Base-by-base conservation (phyloP, 2,888 invertebrate species). In the Quadriops clusia region DNA sequence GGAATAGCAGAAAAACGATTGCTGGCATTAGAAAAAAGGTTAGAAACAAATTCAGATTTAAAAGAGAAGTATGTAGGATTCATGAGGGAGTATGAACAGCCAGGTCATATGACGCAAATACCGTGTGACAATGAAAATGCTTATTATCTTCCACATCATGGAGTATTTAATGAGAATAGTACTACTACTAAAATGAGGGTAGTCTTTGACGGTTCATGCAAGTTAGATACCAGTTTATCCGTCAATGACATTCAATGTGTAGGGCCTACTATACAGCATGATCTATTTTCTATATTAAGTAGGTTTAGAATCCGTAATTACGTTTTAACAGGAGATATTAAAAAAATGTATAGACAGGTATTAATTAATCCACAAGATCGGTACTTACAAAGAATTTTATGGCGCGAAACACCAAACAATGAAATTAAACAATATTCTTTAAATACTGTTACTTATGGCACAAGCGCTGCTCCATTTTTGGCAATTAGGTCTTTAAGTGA, bases 311-410 rank as follows among this genome's bases (percentile, higher is more conserved):
- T 22, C 23, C 37, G 44, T 26, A 28, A 25, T 9, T 35, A 24
- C 34, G 42, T 42, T 6, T n/a, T 47, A 3, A 34, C 33, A 5
- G 42, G 44, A 5, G 47, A 48, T 28, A 37, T 45, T 11, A 34
- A 25, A 7, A 45, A 46, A 34, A 45, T 45, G 44, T 46, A 42
- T 24, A 22, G 45, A 4, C 37, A 39, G 26, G 32, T 47, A 10
- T 22, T 35, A 13, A 17, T 27, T 9, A 9, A 13, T 13, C 10
- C 14, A 12, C n/a, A 12, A 9, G 17, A 27, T 3, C 3, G n/a
- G n/a, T 9, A n/a, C n/a, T 17, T 30, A 4, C 33, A 30, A 23
- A 9, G 17, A 3, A 27, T 27, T 25, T 12, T 27, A 9, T 27
- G 28, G 28, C 28, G 28, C 8, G 8, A 8, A 18, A 2, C 8